phyloP scores from a whole-genome alignment of 2,888 invertebrate genomes.

The Dynastes maya region DNA sequence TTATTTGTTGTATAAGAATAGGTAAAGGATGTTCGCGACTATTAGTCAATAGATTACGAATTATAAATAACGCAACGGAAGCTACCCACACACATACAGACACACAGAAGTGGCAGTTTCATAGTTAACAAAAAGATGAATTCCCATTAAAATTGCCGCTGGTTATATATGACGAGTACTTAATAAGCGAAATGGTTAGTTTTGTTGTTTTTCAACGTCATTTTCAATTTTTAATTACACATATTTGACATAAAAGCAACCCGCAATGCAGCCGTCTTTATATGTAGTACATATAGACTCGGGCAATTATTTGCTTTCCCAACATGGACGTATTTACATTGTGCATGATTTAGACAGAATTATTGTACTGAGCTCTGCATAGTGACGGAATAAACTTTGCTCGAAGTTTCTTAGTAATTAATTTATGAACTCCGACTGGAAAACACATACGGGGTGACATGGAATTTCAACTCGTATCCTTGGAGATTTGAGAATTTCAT shows the following conservation, averaged over 20 bases:
- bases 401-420: conserved; percentile 5
- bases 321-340: conserved; percentile 23
- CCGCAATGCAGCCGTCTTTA: neutral
- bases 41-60: too few relatives aligned
- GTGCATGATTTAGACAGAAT: conserved; percentile 10
- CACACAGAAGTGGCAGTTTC: too few relatives aligned
- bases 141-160: too few relatives aligned
- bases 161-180: too few relatives aligned
- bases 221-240: neutral
- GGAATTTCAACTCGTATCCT: too few relatives aligned
- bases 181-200: too few relatives aligned
- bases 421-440: conserved; percentile 2
- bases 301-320: neutral
- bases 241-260: neutral
- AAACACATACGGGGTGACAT: neutral
- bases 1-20: too few relatives aligned
- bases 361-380: conserved; percentile 15
- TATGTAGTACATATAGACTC: neutral
- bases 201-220: neutral
- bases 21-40: too few relatives aligned
- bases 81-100: too few relatives aligned
- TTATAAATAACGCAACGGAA: too few relatives aligned
- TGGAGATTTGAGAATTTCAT: too few relatives aligned
- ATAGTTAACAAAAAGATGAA: too few relatives aligned
- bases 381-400: conserved; percentile 7